Conservation (phyloP, 2,797 vertebrate genomes). For the Tauraco hartlaubi region DNA sequence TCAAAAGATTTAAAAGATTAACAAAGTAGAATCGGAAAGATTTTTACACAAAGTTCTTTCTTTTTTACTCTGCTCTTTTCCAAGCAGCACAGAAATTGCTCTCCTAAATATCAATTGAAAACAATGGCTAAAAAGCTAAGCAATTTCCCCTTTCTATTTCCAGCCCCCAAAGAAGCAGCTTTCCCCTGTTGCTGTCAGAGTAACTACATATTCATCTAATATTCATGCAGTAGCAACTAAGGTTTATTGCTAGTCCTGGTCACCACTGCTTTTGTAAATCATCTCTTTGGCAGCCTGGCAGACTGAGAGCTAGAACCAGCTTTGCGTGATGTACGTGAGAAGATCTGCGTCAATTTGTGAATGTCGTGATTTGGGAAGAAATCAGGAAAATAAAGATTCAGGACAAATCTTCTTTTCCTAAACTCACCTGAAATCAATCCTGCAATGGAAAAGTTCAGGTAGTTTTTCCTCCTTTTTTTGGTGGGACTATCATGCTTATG, state of each 20-base stretch:
- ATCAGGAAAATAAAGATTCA: background rate
- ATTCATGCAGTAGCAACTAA: background rate
- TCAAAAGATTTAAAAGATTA: constrained; percentile 69
- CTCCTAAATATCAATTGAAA: constrained; percentile 43
- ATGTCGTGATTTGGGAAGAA: background rate
- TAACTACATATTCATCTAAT: constrained; percentile 25
- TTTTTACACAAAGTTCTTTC: background rate
- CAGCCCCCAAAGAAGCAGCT: background rate
- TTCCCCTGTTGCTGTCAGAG: background rate
- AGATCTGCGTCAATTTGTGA: background rate
- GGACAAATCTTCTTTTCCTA: background rate
- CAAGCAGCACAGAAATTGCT: background rate
- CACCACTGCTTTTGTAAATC: constrained; percentile 17
- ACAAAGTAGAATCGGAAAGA: constrained; percentile 6
- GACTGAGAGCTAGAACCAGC: background rate
- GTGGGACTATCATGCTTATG: background rate
- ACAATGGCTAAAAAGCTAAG: constrained; percentile 36
- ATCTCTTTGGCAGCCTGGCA: background rate
- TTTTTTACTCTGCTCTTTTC: background rate
- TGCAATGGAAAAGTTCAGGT: background rate
- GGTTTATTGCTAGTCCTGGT: constrained; percentile 29
- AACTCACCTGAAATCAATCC: background rate
- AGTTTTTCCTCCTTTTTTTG: background rate
- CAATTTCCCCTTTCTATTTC: constrained; percentile 23
- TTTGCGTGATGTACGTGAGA: background rate